Evolutionary conservation across 2,797 vertebrate genomes (phyloP), one percentile per base, ranked within the genome.

Genomic region (Aeoliscus strigatus): DNA sequence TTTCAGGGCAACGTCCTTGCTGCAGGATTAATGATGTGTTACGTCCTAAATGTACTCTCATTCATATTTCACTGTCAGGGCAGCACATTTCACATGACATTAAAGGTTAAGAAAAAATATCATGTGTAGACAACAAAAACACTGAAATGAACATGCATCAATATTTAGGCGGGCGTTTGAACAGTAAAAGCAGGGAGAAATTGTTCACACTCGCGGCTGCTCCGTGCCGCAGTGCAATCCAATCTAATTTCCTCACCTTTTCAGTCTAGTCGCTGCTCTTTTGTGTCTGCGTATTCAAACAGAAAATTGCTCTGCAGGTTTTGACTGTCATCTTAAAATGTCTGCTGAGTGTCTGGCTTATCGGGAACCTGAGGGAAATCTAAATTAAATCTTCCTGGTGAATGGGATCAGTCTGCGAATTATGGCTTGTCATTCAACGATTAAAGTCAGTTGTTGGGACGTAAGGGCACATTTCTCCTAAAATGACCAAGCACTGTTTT

Each of bases 301-400:
- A 50, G 78, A 73, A 83, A 80, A 80, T 62, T 66, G 77, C 67
- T 41, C 39, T 43, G 51, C 55, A 48, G 74, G 46, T 72, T 70
- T 42, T 41, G 59, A 63, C 59, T 75, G 70, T 76, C 79, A 66
- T 67, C 64, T 67, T 51, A 45, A 66, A 76, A 77, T 57, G 68
- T 72, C 69, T 71, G 69, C 73, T 21, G 62, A 72, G 71, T 50
- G 51, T 51, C 11, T 7, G 55, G 73, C 77, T 80, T 77, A 84
- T 84, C 75, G 6, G 54, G 77, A 80, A 73, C 71, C 51, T 46
- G 50, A 6, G 68, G 78, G 75, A 79, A 81, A 85, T 85, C 80
- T 80, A 82, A 86, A 86, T 85, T 64, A 81, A 84, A 85, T 85
- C 77, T 83, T 72, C 46, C 60, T 27, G 11, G 47, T 63, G 71